phyloP scores from a whole-genome alignment of 2,797 vertebrate genomes.

The Somateria mollissima region DNA sequence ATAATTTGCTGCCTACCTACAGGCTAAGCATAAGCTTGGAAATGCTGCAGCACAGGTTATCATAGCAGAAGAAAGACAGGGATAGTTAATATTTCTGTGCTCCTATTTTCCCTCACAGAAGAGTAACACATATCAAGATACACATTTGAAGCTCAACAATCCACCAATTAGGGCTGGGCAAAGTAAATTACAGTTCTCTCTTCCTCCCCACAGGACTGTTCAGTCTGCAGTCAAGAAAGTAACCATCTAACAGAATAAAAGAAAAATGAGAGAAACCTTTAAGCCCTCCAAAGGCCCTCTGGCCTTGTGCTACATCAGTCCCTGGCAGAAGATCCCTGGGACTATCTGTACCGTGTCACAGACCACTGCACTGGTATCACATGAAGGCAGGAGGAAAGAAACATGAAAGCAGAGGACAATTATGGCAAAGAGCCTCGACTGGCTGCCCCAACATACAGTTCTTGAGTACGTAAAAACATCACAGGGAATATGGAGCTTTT shows the following conservation, averaged over 20 bases:
- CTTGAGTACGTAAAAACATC: neutral
- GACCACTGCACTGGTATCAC: neutral
- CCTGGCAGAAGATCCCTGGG: neutral
- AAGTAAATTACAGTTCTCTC: neutral
- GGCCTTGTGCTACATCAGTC: neutral
- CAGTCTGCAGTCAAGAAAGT: neutral
- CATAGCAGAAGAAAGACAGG: neutral
- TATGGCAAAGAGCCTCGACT: neutral
- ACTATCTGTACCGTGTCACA: neutral
- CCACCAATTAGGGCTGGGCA: neutral
- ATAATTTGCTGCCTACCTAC: neutral
- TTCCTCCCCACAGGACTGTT: neutral
- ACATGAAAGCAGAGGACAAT: slow-evolving; percentile 14
- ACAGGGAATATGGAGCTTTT: neutral
- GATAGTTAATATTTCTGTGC: neutral
- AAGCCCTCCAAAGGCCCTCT: neutral
- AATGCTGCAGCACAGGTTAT: neutral
- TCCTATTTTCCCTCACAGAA: neutral
- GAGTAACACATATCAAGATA: neutral
- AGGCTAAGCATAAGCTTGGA: neutral
- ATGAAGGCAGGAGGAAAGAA: slow-evolving; percentile 5
- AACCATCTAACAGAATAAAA: neutral
- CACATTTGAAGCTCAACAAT: neutral
- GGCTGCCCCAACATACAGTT: neutral
- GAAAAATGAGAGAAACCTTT: neutral